Evolutionary conservation across 30 jellyfish, hydroid and myxozoan genomes (phyloP).

Genomic region (Pelagia noctiluca): DNA sequence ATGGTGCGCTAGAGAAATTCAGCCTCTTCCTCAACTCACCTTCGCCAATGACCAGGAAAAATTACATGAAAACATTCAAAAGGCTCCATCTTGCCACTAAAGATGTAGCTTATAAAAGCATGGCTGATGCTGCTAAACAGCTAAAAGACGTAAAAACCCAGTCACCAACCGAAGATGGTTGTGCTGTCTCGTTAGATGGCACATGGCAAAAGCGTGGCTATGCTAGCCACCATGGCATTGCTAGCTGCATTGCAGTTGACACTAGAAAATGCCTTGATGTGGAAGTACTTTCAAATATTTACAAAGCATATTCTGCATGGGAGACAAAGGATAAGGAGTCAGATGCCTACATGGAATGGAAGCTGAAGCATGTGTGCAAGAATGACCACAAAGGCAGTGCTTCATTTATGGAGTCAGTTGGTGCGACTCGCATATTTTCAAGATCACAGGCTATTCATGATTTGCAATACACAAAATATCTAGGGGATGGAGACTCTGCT

Average conservation of each 20-base stretch:
- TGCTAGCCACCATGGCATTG: not conserved
- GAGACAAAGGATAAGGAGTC: no score
- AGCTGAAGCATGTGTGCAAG: no score
- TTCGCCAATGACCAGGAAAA: not conserved
- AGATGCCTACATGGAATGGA: no score
- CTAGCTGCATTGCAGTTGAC: not conserved
- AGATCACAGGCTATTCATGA: no score
- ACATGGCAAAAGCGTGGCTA: constrained; percentile 22
- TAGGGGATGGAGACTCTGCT: no score
- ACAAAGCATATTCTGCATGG: no score
- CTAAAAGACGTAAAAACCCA: not conserved
- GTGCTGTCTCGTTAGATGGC: constrained; percentile 7
- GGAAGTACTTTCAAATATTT: constrained; percentile 6
- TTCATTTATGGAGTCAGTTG: no score
- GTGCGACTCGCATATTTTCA: no score
- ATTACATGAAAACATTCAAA: not conserved
- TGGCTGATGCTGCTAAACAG: not conserved
- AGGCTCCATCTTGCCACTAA: not conserved
- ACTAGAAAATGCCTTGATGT: not conserved
- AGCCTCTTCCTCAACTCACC: not conserved
- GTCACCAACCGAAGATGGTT: not conserved
- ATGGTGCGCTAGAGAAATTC: not conserved
- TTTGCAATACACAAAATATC: no score
- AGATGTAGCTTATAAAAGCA: not conserved
- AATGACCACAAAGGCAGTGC: no score